Base-by-base conservation (phyloP, 2,113 vertebrate genomes). In the Triplophysa tibetana region DNA sequence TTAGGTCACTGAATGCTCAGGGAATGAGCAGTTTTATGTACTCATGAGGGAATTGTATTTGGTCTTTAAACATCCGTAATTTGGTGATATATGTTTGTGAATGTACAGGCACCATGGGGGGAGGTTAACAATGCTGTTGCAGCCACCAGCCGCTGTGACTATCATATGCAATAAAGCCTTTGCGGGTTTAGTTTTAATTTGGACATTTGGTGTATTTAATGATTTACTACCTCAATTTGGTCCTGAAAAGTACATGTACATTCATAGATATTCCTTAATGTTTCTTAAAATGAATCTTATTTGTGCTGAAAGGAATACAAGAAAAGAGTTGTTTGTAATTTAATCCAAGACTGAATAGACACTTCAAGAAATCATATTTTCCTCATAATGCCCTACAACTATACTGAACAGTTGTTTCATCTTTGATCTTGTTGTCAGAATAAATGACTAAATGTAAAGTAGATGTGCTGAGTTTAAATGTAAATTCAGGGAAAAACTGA, bases 381-480 rank as follows among this genome's bases (percentile, higher is more conserved):
- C 2, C 8, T 9, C 43, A 45, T 45, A 45, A 45, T 45, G 43
- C 43, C 43, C 33, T 33, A 33, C 33, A 33, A 33, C 33, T 33
- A 33, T 33, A 7, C 33, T 33, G 33, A 33, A 33, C 33, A 33
- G 4, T 33, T 5, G 0, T 33, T 33, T 33, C 33, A 33, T 33
- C 33, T 33, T 33, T 33, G 33, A 33, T 33, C 33, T 6, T 33
- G 33, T 33, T 5, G 33, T 33, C 33, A 33, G 33, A 33, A 33
- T 33, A 33, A 33, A 6, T 33, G 4, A 33, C 33, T 33, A 33
- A 33, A 33, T 33, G 6, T 33, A 33, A 33, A 6, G 4, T 33
- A 33, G 29, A 61, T 61, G 11, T 29, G n/a, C 56, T 56, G 12
- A 74, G 56, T 63, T 75, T 48, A 75, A 63, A 52, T 52, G 50